phyloP scores from a whole-genome alignment of 2,113 vertebrate genomes.

The Ardeotis arabs region DNA sequence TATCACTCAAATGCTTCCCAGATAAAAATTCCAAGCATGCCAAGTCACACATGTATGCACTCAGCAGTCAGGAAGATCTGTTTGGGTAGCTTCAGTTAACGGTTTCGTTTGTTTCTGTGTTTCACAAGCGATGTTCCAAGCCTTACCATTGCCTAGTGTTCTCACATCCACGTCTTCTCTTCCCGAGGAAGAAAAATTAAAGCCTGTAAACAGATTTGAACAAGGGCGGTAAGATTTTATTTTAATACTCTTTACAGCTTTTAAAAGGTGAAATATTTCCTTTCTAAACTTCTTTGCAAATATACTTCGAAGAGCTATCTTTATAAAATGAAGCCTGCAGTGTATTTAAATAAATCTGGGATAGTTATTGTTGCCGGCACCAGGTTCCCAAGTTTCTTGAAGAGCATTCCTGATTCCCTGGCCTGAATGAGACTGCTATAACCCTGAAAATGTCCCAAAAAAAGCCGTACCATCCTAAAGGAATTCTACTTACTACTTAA shows the following conservation, averaged over 20 bases:
- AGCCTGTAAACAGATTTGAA: constrained; percentile 79
- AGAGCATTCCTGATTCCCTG: not conserved
- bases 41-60: not conserved
- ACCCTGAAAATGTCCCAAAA: not conserved
- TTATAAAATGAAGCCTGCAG: not conserved
- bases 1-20: not conserved
- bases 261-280: not conserved
- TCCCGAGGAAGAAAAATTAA: constrained; percentile 98
- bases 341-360: not conserved
- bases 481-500: not conserved
- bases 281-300: not conserved
- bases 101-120: not conserved
- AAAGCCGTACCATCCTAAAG: not conserved
- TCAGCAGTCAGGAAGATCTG: not conserved
- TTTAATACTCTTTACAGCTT: not conserved
- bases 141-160: constrained; percentile 94
- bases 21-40: not conserved
- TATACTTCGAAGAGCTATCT: not conserved
- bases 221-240: not conserved
- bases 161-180: constrained; percentile 97
- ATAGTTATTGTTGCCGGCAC: not conserved
- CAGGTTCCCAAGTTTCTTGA: not conserved
- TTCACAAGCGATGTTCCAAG: not conserved
- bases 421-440: not conserved
- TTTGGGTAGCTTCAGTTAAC: not conserved